These are phyloP conservation scores for Bombus polaris DNA, from an alignment of 1,140 invertebrate genomes.

Conservation along the genomic window DNA sequence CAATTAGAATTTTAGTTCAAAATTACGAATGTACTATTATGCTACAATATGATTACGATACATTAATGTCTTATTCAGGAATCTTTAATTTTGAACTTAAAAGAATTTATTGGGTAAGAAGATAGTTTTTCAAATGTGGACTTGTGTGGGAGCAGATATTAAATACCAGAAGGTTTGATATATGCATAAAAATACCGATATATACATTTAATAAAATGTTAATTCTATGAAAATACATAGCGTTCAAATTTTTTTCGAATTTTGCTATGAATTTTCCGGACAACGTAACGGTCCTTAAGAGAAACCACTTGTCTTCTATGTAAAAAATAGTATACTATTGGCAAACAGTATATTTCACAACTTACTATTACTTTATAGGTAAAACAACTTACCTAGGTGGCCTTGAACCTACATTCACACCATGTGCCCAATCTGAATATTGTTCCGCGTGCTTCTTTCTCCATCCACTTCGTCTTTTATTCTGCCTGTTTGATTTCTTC, in stretches of 20 bases:
- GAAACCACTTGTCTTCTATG: not conserved
- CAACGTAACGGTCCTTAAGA: not conserved
- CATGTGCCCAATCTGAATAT: slow-evolving; percentile 73
- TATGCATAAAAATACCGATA: too few species aligned
- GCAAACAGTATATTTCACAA: not conserved
- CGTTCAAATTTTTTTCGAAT: not conserved
- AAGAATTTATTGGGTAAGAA: too few species aligned
- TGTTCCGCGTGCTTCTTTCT: slow-evolving; percentile 61
- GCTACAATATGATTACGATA: too few species aligned
- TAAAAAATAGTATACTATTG: not conserved
- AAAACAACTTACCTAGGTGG: slow-evolving; percentile 69
- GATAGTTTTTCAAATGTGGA: too few species aligned
- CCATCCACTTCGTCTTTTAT: slow-evolving; percentile 39
- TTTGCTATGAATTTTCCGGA: not conserved
- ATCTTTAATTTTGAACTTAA: too few species aligned
- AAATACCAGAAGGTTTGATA: too few species aligned
- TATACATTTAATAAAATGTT: not conserved
- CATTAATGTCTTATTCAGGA: too few species aligned
- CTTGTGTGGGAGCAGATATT: too few species aligned
- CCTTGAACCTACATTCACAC: slow-evolving; percentile 76
- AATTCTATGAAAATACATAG: not conserved
- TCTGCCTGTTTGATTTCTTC: slow-evolving; percentile 50
- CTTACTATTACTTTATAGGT: not conserved
- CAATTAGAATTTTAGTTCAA: not conserved
- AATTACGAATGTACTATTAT: not conserved